These are phyloP conservation scores for Clarias fuscus DNA, from an alignment of 2,797 vertebrate genomes.

Conservation along the genomic window DNA sequence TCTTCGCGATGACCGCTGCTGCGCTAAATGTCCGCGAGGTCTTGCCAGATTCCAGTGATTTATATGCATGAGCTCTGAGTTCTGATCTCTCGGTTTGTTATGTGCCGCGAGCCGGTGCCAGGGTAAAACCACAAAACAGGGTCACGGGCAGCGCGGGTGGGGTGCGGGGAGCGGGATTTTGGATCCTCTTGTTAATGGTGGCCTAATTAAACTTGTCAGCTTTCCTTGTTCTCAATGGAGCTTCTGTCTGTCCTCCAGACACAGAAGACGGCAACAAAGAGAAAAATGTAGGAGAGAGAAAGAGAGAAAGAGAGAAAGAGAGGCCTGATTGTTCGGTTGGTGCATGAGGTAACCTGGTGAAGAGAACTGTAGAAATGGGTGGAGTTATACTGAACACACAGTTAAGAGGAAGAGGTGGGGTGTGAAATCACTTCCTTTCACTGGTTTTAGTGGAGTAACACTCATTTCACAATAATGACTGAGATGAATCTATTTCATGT, in stretches of 20 bases:
- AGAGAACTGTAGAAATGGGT: neutral
- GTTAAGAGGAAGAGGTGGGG: neutral
- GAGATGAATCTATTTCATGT: too few species aligned
- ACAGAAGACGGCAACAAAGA: conserved; percentile 1
- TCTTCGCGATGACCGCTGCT: neutral
- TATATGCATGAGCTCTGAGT: conserved; percentile 20
- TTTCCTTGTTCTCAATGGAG: conserved; percentile 44
- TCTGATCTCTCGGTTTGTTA: conserved; percentile 27
- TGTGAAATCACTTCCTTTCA: too few species aligned
- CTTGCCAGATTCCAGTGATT: conserved; percentile 25
- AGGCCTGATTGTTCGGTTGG: neutral
- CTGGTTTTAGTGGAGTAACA: neutral
- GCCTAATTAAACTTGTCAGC: conserved; percentile 52
- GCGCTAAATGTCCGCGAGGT: conserved; percentile 12
- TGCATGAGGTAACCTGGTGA: neutral
- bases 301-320: conserved; percentile 7
- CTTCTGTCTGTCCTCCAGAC: conserved; percentile 48
- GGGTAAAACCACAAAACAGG: conserved; percentile 44
- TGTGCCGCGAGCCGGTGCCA: conserved; percentile 6
- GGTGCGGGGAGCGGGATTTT: conserved; percentile 16
- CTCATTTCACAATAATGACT: too few species aligned
- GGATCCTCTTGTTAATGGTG: conserved; percentile 47
- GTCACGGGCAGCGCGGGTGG: conserved; percentile 22
- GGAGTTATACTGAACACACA: neutral
- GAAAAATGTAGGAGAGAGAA: neutral